A percentile compares a stretch with the other conserved stretches of the same genome.
phyloP scores from a whole-genome alignment of 2,113 vertebrate genomes.

The Procavia capensis region DNA sequence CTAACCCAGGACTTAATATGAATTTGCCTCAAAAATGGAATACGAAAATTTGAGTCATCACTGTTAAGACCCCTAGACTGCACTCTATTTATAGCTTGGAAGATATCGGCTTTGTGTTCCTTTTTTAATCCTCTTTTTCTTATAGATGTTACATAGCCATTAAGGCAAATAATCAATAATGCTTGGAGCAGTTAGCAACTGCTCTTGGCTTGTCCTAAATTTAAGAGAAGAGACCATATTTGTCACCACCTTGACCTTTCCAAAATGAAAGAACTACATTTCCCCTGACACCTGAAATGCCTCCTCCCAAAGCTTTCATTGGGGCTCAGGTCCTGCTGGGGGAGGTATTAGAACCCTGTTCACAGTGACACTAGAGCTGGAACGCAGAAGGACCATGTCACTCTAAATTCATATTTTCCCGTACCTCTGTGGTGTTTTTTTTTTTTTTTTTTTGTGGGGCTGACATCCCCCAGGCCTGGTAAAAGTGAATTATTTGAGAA shows the following conservation, averaged over 20 bases:
- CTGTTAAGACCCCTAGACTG: background rate
- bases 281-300: background rate
- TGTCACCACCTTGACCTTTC: constrained; percentile 34
- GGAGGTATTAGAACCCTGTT: constrained; percentile 1
- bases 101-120: constrained; percentile 43
- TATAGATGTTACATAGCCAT: constrained; percentile 39
- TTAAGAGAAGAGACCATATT: constrained; percentile 11
- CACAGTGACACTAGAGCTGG: background rate
- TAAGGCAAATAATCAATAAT: constrained; percentile 52
- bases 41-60: constrained; percentile 2
- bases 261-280: constrained; percentile 39
- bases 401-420: constrained; percentile 44
- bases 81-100: constrained; percentile 31
- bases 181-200: constrained; percentile 18
- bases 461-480: constrained; percentile 11
- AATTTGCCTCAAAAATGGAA: constrained; percentile 56
- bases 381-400: constrained; percentile 42
- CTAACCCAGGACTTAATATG: background rate
- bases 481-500: constrained; percentile 63
- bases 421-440: constrained; percentile 9
- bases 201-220: constrained; percentile 22
- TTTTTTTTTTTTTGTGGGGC: constrained; percentile 32
- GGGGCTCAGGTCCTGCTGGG: background rate
- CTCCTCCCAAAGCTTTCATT: constrained; percentile 39
- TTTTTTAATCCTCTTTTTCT: constrained; percentile 37